A percentile compares a stretch with the other conserved stretches of the same genome.
Conservation (phyloP, 1,140 invertebrate species). For the Zophobas morio region DNA sequence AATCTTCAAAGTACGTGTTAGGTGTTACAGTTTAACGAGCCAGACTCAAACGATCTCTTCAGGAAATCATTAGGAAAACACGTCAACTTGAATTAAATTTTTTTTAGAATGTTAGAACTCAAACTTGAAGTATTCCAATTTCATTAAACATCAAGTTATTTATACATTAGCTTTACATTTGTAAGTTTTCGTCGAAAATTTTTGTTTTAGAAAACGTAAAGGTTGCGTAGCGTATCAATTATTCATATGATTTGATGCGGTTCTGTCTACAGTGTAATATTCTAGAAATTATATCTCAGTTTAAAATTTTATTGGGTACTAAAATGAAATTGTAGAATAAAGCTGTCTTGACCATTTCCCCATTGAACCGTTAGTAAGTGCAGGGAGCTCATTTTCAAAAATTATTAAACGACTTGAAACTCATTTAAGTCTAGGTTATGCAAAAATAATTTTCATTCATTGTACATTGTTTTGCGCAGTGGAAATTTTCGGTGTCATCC, state of each 20-base stretch:
- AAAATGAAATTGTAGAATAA: slow-evolving; percentile 4
- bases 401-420: neutral
- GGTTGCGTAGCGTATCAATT: neutral
- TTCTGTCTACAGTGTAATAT: neutral
- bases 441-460: neutral
- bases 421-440: neutral
- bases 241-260: neutral
- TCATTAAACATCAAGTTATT: no score
- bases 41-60: no score
- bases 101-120: no score
- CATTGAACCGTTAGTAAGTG: neutral
- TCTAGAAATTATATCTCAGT: slow-evolving; percentile 7
- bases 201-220: neutral
- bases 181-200: neutral
- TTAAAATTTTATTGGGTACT: slow-evolving; percentile 1
- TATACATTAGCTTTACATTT: no score
- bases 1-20: no score
- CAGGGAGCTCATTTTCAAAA: neutral
- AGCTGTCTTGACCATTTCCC: slow-evolving; percentile 4
- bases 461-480: neutral
- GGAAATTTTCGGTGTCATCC: no score
- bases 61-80: no score
- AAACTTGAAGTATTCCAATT: no score
- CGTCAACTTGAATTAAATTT: no score
- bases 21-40: no score